Percentiles rank a stretch among this genome's conserved stretches.
These are phyloP conservation scores for Eustalomyia histrio DNA, from an alignment of 2,888 invertebrate species.

Conservation along the genomic window DNA sequence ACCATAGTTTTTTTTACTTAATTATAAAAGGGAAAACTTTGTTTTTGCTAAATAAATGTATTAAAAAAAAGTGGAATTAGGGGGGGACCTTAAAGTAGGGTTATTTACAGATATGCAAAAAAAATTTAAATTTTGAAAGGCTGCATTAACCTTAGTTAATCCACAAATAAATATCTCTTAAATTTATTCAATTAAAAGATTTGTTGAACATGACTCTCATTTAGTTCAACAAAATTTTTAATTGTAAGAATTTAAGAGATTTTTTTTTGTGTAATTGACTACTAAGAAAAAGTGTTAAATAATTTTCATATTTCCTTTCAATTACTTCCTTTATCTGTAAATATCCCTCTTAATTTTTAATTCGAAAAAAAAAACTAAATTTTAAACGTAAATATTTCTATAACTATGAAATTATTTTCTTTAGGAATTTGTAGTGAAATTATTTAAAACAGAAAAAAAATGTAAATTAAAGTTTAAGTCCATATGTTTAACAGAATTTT, in stretches of 20 bases:
- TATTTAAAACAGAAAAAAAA: conserved; percentile 13
- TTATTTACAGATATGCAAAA: too few species aligned
- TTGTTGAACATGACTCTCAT: too few species aligned
- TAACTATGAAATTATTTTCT: conserved; percentile 22
- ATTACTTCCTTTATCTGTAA: not conserved
- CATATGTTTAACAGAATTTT: conserved; percentile 15
- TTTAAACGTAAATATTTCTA: not conserved
- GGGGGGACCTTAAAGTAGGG: too few species aligned
- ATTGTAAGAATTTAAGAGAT: too few species aligned
- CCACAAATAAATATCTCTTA: too few species aligned
- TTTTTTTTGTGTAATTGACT: too few species aligned
- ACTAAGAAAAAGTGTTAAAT: too few species aligned
- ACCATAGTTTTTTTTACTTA: conserved; percentile 74
- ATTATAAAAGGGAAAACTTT: not conserved
- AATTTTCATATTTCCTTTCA: too few species aligned
- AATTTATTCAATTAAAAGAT: too few species aligned
- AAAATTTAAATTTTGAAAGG: too few species aligned
- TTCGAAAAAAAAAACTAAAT: not conserved
- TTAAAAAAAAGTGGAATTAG: not conserved
- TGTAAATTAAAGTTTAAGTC: conserved; percentile 26
- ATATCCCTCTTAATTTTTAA: not conserved
- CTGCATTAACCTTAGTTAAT: too few species aligned
- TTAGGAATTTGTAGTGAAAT: conserved; percentile 29
- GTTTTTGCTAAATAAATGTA: not conserved
- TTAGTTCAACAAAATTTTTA: too few species aligned